Evolutionary conservation across 2,888 invertebrate species (phyloP), one percentile per base, ranked within the genome.

Genomic region (Drosophila greeni): DNA sequence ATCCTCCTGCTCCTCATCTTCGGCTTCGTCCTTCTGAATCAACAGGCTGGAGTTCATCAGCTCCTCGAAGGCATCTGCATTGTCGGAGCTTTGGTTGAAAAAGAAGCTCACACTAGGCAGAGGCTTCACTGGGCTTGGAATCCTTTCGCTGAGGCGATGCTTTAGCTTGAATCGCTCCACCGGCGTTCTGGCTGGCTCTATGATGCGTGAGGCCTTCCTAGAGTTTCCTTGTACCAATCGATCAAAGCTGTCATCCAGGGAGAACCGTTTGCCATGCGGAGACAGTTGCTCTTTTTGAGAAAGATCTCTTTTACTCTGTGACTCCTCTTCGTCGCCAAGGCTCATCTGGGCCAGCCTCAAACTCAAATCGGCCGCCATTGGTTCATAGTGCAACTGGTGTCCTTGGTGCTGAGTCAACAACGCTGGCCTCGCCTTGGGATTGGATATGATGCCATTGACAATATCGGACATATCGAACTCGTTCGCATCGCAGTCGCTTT

Each of bases 21-120:
- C 33, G 14, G 53, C 39, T 2, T 48, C 62, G 6, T 62, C 29
- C 1, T 51, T 51, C 2, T 49, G 40, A 1, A 49, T 52, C 20
- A 34, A 39, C 54, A 75, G 51, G 16, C 89, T 90, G 56, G 87
- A 81, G 56, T 90, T 90, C 68, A 93, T 85, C 5, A 92, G 90
- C 78, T 91, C 89, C 86, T 93, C 93, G 81, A 93, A 93, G 12
- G 91, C 90, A 85, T 93, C 86, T 36, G 89, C 90, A 45, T 88
- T 89, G 2, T 89, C 89, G 71, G 88, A 88, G 72, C 90, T 75
- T 33, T 74, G 74, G 69, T 82, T 68, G 23, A 92, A 92, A 72
- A 92, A 92, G 84, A 90, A 90, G 81, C 91, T 92, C 80, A 83
- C 66, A 67, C 84, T 83, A 2, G 39, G 14, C 1, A 60, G 12